Base-by-base conservation (phyloP, 1,140 invertebrate species). In the Spodoptera litura region DNA sequence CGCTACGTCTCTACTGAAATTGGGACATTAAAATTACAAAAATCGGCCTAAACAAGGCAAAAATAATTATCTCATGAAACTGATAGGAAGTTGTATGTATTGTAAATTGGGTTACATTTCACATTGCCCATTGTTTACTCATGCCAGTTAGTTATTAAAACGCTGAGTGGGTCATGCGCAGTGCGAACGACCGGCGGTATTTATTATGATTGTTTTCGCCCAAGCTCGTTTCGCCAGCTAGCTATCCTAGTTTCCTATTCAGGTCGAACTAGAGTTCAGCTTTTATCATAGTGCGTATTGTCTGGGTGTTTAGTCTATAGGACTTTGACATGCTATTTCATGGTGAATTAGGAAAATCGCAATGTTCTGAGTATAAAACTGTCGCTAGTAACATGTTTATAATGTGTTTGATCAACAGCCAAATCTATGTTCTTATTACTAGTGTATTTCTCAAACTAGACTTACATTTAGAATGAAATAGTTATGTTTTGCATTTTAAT, bases 141-240 rank as follows among this genome's bases (percentile, higher is more conserved):
- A 66, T 49, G 51, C 15, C 49, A 49, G 62, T 49, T 11, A 15
- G 62, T 66, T 66, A 66, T 66, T 66, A 66, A 66, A 66, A 66
- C 13, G 38, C 38, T 12, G 62, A 66, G 62, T 66, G 38, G 62
- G 62, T 66, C 62, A 66, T 11, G 38, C 38, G 56, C 9, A 44
- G 59, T 77, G 75, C 52, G 75, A 68, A 77, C 52, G 59, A 31
- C 31, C 52, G 49, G 51, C 52, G 66, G 75, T 9, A 64, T 77
- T 77, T 77, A 77, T 77, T 56, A 66, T 56, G 61, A 77, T 77
- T 77, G 75, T 70, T 70, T 55, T 70, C 71, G 55, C 56, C 31
- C 35, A 27, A 6, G 35, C 61, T 77, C 61, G 66, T 53, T 70
- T 53, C 53, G 25, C 20, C 31, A 12, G 20, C 13, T 70, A 70